Evolutionary conservation across 1,140 invertebrate genomes (phyloP).

Genomic region (Hypothenemus hampei): DNA sequence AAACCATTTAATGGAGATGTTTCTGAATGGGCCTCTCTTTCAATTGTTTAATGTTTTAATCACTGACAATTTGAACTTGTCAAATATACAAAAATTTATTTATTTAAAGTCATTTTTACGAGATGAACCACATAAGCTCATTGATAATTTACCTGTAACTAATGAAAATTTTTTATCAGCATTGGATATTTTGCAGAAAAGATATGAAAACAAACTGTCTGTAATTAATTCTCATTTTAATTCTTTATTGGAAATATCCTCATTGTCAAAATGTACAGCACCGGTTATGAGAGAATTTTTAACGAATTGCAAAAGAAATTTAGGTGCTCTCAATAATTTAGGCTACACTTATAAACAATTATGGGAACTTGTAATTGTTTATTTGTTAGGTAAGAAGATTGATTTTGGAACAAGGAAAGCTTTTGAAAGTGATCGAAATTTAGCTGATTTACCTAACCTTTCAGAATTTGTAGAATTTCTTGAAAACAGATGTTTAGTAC

Average conservation of each 20-base stretch:
- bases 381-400: conserved; percentile 2
- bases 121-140: not conserved
- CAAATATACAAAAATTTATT: conserved; percentile 1
- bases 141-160: conserved; percentile 2
- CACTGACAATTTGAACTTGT: not conserved
- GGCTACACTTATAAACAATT: not conserved
- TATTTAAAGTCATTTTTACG: conserved; percentile 7
- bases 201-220: conserved; percentile 1
- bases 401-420: conserved; percentile 1
- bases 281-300: not conserved
- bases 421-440: conserved; percentile 2
- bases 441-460: not conserved
- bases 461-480: not conserved
- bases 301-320: not conserved
- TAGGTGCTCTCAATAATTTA: conserved; percentile 2
- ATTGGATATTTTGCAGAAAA: not conserved
- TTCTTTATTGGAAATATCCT: not conserved
- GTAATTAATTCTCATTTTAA: conserved; percentile 5
- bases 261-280: not conserved
- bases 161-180: not conserved
- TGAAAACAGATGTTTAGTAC: conserved; percentile 1
- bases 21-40: conserved; percentile 6
- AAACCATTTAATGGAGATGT: not conserved
- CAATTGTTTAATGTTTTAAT: conserved; percentile 1
- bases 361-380: conserved; percentile 1